Evolutionary conservation across 1,140 invertebrate genomes (phyloP), one percentile per base, ranked within the genome.

Genomic region (Drosophila sp.): DNA sequence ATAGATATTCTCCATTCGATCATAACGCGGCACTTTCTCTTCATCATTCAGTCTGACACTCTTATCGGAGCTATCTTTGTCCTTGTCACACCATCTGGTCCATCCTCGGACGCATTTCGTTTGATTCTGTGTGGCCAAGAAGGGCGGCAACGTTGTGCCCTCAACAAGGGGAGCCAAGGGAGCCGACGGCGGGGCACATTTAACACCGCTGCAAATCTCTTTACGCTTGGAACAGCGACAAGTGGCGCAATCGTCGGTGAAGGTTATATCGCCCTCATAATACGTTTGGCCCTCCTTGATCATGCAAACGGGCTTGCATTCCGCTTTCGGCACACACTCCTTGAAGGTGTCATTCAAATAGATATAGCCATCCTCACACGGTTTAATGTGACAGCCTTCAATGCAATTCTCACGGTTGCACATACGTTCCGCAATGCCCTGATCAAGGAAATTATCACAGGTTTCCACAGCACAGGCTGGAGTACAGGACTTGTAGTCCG

Each of bases 391-490:
- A 25, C 91, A 92, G 91, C 95, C 96, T 93, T 97, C 96, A 30
- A 97, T 93, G 72, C 96, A 97, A 25, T 94, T 94, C 67, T 97
- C 96, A 33, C 95, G 93, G 25, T 93, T 93, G 79, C 97, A 97
- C 57, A 95, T 92, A 63, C 94, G 91, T 32, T 94, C 93, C 38
- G 93, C 82, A 57, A 95, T 92, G 3, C 90, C 91, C 66, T 96
- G 94, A 8, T 94, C 93, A 25, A 95, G 92, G n/a, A 95, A 93
- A 84, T 97, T 97, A 67, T 97, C 96, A 84, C 97, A 98, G 0
- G 96, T 98, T 91, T 96, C 95, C 1, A 94, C 92, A 0, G 97
- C 96, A 90, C 97, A 98, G 1, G 96, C 94, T 0, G 96, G 94
- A 4, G 97, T 94, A 80, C 97, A 98, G 2, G 96, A 94, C 60